phyloP scores from a whole-genome alignment of 2,888 invertebrate genomes.

The Nasonovia ribisnigri region DNA sequence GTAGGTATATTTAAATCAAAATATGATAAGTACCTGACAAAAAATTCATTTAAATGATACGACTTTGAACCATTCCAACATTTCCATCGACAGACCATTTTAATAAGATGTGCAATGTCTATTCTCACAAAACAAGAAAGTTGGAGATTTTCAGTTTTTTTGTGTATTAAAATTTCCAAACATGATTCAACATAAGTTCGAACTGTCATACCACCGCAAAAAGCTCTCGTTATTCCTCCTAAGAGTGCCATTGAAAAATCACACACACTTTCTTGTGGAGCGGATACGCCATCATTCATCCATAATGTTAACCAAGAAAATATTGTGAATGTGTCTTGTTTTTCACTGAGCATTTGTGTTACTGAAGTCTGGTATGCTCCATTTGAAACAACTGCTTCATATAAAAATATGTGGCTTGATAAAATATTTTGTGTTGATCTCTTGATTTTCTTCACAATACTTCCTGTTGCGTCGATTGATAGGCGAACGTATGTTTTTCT shows the following conservation, averaged over 20 bases:
- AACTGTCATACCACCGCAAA: background rate
- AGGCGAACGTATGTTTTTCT: background rate
- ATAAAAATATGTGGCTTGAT: conserved; percentile 16
- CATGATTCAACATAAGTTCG: background rate
- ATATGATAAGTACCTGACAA: conserved; percentile 1
- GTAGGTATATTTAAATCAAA: background rate
- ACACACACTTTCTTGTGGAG: conserved; percentile 10
- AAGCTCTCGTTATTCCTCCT: background rate
- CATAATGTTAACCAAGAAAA: conserved; percentile 4
- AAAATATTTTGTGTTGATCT: background rate
- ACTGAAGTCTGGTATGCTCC: background rate
- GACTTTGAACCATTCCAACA: background rate
- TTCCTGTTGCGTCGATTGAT: conserved; percentile 1
- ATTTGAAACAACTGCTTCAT: background rate
- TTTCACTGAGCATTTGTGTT: conserved; percentile 5
- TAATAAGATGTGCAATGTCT: conserved; percentile 1
- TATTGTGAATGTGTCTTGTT: conserved; percentile 4
- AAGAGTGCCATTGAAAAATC: conserved; percentile 2
- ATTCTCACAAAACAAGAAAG: background rate
- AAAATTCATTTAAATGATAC: background rate
- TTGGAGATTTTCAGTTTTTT: background rate
- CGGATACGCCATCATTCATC: background rate
- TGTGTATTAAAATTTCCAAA: background rate
- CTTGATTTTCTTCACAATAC: background rate
- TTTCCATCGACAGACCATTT: conserved; percentile 9